Conservation (phyloP, 2,888 invertebrate genomes). For the Drosophila koepferae region DNA sequence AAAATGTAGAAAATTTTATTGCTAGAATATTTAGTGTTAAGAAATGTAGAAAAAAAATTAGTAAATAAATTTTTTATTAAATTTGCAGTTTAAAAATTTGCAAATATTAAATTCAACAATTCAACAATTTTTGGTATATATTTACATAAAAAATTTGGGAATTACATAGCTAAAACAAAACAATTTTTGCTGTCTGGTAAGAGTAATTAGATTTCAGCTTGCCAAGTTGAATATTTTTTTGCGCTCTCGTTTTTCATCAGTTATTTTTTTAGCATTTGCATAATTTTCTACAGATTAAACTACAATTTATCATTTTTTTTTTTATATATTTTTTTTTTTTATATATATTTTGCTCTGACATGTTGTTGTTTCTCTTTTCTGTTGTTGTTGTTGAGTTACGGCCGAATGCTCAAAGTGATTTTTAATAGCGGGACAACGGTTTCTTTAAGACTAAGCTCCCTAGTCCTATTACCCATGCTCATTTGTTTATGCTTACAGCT, state of each 20-base stretch:
- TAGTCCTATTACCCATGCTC: slow-evolving; percentile 46
- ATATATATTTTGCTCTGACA: slow-evolving; percentile 26
- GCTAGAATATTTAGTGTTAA: not conserved
- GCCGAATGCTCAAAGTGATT: slow-evolving; percentile 76
- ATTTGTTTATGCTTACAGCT: slow-evolving; percentile 53
- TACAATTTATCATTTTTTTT: slow-evolving; percentile 78
- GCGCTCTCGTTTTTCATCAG: slow-evolving; percentile 27
- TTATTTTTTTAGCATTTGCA: slow-evolving; percentile 67
- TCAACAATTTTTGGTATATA: too few species aligned
- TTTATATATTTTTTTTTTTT: slow-evolving; percentile 61
- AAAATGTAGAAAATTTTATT: too few species aligned
- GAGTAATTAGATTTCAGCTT: slow-evolving; percentile 13
- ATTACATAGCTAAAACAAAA: too few species aligned
- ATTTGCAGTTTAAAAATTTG: not conserved
- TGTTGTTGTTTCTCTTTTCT: slow-evolving; percentile 38
- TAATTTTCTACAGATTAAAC: slow-evolving; percentile 77
- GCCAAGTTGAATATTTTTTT: not conserved
- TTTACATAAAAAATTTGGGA: too few species aligned
- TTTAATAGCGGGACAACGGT: slow-evolving; percentile 67
- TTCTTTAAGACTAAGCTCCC: slow-evolving; percentile 53
- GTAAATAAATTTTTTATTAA: not conserved
- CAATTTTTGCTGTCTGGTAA: not conserved
- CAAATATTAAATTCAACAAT: not conserved
- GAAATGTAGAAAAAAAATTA: not conserved
- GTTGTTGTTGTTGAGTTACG: slow-evolving; percentile 38